Evolutionary conservation across 2,797 vertebrate species (phyloP).

Genomic region (Gallinago solitaria): DNA sequence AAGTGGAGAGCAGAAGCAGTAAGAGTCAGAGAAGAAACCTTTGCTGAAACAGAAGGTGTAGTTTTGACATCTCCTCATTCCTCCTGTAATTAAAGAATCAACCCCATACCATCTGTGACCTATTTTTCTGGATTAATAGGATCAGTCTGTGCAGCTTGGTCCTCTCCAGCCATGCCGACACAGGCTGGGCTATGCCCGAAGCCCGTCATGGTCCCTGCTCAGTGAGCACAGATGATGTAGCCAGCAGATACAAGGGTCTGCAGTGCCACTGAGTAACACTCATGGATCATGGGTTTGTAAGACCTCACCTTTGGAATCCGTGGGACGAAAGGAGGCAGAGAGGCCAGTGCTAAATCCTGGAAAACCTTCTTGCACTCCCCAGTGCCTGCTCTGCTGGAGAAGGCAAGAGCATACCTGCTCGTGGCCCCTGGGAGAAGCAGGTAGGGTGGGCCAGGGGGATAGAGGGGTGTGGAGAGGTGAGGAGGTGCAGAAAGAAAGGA

Average conservation of each 20-base stretch:
- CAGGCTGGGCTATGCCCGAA: neutral
- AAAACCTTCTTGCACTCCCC: neutral
- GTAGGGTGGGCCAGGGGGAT: neutral
- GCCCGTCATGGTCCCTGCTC: fast-evolving
- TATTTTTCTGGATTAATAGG: neutral
- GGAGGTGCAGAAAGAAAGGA: neutral
- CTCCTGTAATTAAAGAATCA: neutral
- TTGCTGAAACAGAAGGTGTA: neutral
- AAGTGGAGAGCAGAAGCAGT: neutral
- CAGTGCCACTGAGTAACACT: neutral
- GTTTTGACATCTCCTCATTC: neutral
- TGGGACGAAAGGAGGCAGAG: neutral
- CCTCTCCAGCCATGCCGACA: neutral
- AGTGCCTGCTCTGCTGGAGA: fast-evolving
- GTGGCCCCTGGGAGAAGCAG: fast-evolving
- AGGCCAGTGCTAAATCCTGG: neutral
- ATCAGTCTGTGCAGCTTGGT: neutral
- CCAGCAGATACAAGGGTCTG: neutral
- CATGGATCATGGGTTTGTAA: fast-evolving
- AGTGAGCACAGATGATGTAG: fast-evolving
- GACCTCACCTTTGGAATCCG: fast-evolving
- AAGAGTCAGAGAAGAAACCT: neutral
- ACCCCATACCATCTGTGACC: neutral
- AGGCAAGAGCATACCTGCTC: neutral
- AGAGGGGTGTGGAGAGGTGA: fast-evolving